Base-by-base conservation (phyloP, 2,113 vertebrate genomes). In the Saimiri boliviensis region DNA sequence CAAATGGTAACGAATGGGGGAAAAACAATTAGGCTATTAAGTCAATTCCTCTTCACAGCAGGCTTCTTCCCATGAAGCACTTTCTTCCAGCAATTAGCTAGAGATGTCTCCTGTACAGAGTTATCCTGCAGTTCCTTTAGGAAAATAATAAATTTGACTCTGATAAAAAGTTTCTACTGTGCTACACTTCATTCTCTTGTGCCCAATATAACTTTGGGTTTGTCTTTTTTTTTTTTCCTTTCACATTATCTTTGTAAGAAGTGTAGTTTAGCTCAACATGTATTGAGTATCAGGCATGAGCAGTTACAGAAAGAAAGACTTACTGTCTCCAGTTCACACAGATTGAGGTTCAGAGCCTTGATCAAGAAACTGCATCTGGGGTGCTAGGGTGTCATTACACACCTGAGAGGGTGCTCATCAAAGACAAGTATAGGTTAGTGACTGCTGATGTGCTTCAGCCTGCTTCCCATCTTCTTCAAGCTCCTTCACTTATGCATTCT, bases 1-100 rank as follows among this genome's bases (percentile, higher is more conserved):
- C 56, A 89, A 90, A 88, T 66, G 82, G 52, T 94, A 80, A 97
- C 42, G 54, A 94, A 85, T 95, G 74, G 49, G 58, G 35, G 23
- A 58, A 95, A 93, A 37, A 89, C 84, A 79, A 63, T 94, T 73
- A 77, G 42, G 76, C 74, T 76, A 81, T 27, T 54, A 63, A 94
- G 80, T 56, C 25, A 16, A 47, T 49, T 94, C 45, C 14, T 68
- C 32, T 71, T 77, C 20, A 63, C 1, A 19, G 81, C 73, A 82
- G 35, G 66, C n/a, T 77, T 74, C 81, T n/a, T 97, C 95, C 66
- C 73, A 0, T 9, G n/a, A 82, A 76, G 8, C 30, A 35, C 70
- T n/a, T n/a, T 91, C 79, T 90, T 93, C 40, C 40, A 94, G 93
- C 45, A 85, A 70, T 76, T 86, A 97, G 45, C 77, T 95, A 56